Conservation (phyloP, 1,140 invertebrate genomes). For the Druon quercuslanigerum region DNA sequence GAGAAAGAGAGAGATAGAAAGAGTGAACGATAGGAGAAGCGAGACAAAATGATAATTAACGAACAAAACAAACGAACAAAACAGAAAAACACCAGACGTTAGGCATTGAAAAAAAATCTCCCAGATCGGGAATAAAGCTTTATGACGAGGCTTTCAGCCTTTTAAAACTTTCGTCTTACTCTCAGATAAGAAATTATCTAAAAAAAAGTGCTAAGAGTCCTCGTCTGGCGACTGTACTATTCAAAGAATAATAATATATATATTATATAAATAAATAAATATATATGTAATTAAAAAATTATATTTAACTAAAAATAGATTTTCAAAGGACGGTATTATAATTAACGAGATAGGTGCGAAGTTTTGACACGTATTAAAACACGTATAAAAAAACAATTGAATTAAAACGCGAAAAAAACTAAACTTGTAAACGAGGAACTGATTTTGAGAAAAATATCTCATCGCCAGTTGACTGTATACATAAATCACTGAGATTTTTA, state of each 20-base stretch:
- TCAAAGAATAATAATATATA: slow-evolving; percentile 61
- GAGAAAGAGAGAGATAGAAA: slow-evolving; percentile 19
- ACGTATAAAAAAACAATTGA: slow-evolving; percentile 26
- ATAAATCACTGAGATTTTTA: background rate
- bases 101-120: slow-evolving; percentile 36
- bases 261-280: slow-evolving; percentile 47
- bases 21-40: slow-evolving; percentile 33
- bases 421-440: slow-evolving; percentile 27
- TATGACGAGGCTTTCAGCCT: slow-evolving; percentile 54
- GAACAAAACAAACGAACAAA: slow-evolving; percentile 51
- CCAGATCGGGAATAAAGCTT: slow-evolving; percentile 50
- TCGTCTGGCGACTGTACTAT: slow-evolving; percentile 58
- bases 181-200: slow-evolving; percentile 44
- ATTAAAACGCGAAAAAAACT: slow-evolving; percentile 21
- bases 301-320: slow-evolving; percentile 55
- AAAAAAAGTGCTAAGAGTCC: slow-evolving; percentile 43
- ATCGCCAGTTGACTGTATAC: background rate
- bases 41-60: slow-evolving; percentile 37
- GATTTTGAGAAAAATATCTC: slow-evolving; percentile 5
- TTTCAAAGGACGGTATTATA: slow-evolving; percentile 47
- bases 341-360: slow-evolving; percentile 33
- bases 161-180: slow-evolving; percentile 52
- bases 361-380: slow-evolving; percentile 32
- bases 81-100: slow-evolving; percentile 43
- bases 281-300: slow-evolving; percentile 50